Evolutionary conservation across 2,797 vertebrate genomes (phyloP).

Genomic region (Pelodytes ibericus): DNA sequence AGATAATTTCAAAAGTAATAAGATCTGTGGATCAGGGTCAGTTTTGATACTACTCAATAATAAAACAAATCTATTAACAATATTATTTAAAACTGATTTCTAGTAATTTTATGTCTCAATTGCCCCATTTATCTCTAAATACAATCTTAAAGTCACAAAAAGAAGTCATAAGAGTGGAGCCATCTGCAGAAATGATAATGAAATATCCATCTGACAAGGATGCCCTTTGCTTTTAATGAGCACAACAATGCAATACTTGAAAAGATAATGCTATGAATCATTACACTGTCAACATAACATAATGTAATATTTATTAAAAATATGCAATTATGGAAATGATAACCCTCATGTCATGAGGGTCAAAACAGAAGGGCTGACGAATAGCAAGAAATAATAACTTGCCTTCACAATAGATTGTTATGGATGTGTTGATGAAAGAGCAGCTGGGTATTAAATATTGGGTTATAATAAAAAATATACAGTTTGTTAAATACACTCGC

Average conservation of each 20-base stretch:
- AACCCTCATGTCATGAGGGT: background rate
- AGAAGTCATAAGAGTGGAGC: background rate
- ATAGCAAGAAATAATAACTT: background rate
- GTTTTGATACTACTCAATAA: too few species aligned
- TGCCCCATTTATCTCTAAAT: background rate
- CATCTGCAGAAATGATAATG: slow-evolving; percentile 7
- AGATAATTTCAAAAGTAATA: too few species aligned
- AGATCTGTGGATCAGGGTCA: too few species aligned
- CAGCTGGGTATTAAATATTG: background rate
- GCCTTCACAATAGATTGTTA: background rate
- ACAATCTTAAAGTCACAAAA: background rate
- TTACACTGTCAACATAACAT: background rate
- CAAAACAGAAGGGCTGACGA: background rate
- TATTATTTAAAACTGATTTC: too few species aligned
- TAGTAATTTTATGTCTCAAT: too few species aligned
- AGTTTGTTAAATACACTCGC: too few species aligned
- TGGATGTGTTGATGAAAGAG: background rate
- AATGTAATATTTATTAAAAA: background rate
- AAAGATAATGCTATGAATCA: background rate
- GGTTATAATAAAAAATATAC: background rate
- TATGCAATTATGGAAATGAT: slow-evolving; percentile 1
- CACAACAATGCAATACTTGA: background rate
- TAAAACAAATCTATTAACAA: too few species aligned
- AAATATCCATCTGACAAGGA: background rate
- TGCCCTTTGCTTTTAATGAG: slow-evolving; percentile 11